Conservation (phyloP, 2,113 vertebrate species). For the Pseudorectes ferrugineus region DNA sequence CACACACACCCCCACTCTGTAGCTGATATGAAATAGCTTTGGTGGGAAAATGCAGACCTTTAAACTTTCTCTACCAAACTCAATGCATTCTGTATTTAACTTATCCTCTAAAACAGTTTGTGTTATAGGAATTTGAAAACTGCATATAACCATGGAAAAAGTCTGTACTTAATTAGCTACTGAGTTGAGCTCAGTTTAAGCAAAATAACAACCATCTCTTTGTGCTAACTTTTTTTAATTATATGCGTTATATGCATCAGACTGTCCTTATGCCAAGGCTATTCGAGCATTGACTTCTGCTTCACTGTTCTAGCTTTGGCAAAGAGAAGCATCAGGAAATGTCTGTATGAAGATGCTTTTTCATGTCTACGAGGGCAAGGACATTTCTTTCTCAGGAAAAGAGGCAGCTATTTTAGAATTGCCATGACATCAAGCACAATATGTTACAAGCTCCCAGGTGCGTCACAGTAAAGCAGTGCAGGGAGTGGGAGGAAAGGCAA, state of each 20-base stretch:
- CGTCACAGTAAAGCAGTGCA: background rate
- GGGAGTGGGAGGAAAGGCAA: background rate
- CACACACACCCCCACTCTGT: conserved; percentile 78
- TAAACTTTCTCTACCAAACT: conserved; percentile 77
- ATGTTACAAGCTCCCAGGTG: background rate
- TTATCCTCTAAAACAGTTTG: conserved; percentile 72
- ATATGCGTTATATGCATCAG: conserved; percentile 60
- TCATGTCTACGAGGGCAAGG: background rate
- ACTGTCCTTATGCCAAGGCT: conserved; percentile 43
- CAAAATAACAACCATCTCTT: conserved; percentile 66
- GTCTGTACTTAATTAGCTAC: conserved; percentile 69
- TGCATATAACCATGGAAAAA: conserved; percentile 63
- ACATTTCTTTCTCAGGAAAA: background rate
- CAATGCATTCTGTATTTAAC: conserved; percentile 77
- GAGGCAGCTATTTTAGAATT: background rate
- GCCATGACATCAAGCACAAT: background rate
- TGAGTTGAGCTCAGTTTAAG: conserved; percentile 44
- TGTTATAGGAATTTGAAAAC: conserved; percentile 75
- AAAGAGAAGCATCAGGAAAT: conserved; percentile 17
- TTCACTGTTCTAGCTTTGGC: conserved; percentile 37
- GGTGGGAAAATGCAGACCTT: conserved; percentile 89
- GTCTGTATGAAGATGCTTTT: conserved; percentile 31
- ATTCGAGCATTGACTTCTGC: background rate
- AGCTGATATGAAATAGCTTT: conserved; percentile 80
- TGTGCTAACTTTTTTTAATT: conserved; percentile 62